Evolutionary conservation across 2,888 invertebrate species (phyloP).

Genomic region (Hetaerina titia): DNA sequence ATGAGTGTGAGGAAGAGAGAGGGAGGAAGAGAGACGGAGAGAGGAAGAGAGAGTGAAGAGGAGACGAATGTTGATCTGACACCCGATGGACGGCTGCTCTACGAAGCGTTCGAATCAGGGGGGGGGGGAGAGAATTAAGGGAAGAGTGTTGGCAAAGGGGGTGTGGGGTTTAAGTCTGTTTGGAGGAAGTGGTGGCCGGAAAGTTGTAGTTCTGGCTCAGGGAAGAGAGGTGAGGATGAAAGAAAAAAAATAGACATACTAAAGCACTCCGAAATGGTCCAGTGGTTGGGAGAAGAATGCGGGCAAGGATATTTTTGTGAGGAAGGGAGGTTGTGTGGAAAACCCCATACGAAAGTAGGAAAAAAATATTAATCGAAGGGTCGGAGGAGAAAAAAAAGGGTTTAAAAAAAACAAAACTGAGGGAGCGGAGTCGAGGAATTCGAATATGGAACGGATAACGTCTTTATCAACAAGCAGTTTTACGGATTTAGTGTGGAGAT

Average conservation of each 20-base stretch:
- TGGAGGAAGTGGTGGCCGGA: neutral
- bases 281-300: neutral
- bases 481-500: conserved; percentile 29
- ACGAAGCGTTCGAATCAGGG: neutral
- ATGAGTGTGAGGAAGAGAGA: neutral
- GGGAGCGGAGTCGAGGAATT: neutral
- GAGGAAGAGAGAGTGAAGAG: neutral
- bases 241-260: no score
- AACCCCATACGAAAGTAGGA: neutral
- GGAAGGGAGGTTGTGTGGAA: neutral
- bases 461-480: conserved; percentile 43
- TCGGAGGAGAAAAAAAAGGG: neutral
- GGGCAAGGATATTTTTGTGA: neutral
- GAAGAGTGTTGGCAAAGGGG: neutral
- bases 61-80: neutral
- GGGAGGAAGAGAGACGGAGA: neutral
- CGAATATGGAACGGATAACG: conserved; percentile 19
- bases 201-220: neutral
- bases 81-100: neutral
- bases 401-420: neutral
- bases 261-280: no score
- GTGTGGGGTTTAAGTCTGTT: neutral
- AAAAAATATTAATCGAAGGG: no score
- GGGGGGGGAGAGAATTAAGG: neutral
- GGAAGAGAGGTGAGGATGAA: neutral